A percentile compares a stretch with the other conserved stretches of the same genome.
Conservation (phyloP, 37 sponge, comb jelly and placozoan species). For the Chondrilla cf. caribensis region DNA sequence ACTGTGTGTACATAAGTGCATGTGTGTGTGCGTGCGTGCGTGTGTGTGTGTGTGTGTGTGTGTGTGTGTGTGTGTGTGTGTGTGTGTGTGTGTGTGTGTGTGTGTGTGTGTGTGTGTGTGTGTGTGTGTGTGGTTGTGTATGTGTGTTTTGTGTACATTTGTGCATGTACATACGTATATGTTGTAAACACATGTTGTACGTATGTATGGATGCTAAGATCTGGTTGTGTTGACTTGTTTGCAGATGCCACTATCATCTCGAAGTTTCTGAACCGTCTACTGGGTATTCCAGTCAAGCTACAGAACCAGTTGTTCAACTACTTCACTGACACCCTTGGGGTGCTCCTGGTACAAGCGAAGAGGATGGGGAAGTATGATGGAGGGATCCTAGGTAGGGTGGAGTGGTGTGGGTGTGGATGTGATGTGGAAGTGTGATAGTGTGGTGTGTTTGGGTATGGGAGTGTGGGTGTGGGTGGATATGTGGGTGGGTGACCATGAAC, state of each 20-base stretch:
- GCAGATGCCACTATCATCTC: slow-evolving; percentile 66
- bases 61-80: neutral
- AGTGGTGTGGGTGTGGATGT: slow-evolving; percentile 20
- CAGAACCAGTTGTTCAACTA: slow-evolving; percentile 88
- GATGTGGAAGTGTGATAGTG: neutral
- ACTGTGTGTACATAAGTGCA: neutral
- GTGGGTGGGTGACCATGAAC: neutral
- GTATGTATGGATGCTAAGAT: too few species aligned
- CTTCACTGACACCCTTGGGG: slow-evolving; percentile 78
- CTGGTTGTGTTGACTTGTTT: neutral
- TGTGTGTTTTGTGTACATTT: too few species aligned
- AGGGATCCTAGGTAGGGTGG: slow-evolving; percentile 61
- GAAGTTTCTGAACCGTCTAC: slow-evolving; percentile 78
- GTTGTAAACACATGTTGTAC: too few species aligned
- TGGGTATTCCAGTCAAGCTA: slow-evolving; percentile 80
- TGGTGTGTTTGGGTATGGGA: too few species aligned
- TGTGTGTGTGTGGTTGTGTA: too few species aligned
- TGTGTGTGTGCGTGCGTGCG: slow-evolving; percentile 7
- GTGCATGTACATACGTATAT: too few species aligned
- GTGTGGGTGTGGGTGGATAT: neutral
- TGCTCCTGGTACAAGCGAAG: slow-evolving; percentile 68
- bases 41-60: neutral
- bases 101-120: too few species aligned
- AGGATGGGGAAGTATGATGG: slow-evolving; percentile 72
- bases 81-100: neutral